phyloP scores from a whole-genome alignment of 2,888 invertebrate genomes.

The Hyles lineata region DNA sequence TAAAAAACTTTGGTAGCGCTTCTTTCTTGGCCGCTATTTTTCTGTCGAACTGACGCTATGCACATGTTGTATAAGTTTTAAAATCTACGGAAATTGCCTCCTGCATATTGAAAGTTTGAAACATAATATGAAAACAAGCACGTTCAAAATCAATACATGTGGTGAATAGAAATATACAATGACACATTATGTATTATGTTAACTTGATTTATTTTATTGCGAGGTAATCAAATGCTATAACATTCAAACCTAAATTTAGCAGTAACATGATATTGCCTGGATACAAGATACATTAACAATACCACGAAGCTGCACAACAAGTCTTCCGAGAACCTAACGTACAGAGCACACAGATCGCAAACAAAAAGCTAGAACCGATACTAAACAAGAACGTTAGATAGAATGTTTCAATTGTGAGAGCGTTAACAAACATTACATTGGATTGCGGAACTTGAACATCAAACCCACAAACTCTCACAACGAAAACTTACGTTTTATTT shows the following conservation, averaged over 20 bases:
- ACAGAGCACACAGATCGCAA: no score
- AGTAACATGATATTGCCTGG: no score
- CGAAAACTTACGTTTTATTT: background rate
- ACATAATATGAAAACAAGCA: background rate
- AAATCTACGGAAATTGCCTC: background rate
- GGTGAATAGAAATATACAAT: no score
- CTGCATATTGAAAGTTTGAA: background rate
- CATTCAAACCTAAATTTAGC: no score
- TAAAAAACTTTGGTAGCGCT: slow-evolving; percentile 52
- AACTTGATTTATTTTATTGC: no score
- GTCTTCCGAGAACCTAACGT: background rate
- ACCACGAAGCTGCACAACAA: background rate
- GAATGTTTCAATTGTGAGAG: background rate
- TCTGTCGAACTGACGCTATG: background rate
- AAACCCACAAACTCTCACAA: background rate
- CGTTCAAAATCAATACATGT: background rate
- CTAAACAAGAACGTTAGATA: slow-evolving; percentile 1
- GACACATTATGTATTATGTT: no score
- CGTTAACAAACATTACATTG: background rate
- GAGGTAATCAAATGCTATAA: no score
- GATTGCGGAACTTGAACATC: background rate
- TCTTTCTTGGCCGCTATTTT: background rate
- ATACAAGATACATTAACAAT: no score
- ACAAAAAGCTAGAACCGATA: background rate
- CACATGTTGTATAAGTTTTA: background rate